Percentiles rank a stretch among this genome's conserved stretches.
Evolutionary conservation across 2,888 invertebrate genomes (phyloP).

Genomic region (Psylliodes chrysocephalus): DNA sequence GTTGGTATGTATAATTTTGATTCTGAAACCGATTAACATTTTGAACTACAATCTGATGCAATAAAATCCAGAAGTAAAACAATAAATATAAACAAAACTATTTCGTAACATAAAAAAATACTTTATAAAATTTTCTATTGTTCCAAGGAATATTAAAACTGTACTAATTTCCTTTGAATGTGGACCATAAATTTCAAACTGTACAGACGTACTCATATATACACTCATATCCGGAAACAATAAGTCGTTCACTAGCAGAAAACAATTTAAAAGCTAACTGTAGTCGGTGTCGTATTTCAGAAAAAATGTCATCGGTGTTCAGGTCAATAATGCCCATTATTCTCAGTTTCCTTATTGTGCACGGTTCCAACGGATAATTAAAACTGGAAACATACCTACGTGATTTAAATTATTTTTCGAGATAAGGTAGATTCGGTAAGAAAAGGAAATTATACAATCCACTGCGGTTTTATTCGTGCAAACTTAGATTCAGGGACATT

Average conservation of each 20-base stretch:
- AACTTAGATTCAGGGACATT: conserved; percentile 2
- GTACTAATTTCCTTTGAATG: conserved; percentile 17
- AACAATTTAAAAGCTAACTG: conserved; percentile 44
- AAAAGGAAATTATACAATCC: neutral
- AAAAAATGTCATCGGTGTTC: conserved; percentile 37
- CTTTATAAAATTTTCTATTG: conserved; percentile 14
- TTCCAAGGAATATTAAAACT: conserved; percentile 6
- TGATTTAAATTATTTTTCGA: conserved; percentile 9
- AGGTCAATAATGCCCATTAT: conserved; percentile 33
- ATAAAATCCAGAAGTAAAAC: neutral
- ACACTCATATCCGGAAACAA: conserved; percentile 28
- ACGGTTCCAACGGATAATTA: conserved; percentile 30
- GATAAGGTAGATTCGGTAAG: neutral
- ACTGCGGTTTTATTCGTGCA: neutral
- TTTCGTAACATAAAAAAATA: neutral
- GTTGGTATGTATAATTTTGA: too few relatives aligned
- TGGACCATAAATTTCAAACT: conserved; percentile 14
- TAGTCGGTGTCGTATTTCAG: conserved; percentile 43
- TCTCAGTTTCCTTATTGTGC: conserved; percentile 40
- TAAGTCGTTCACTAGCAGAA: conserved; percentile 44
- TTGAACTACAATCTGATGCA: too few relatives aligned
- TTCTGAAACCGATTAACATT: too few relatives aligned
- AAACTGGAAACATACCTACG: conserved; percentile 11
- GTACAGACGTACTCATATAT: conserved; percentile 2
- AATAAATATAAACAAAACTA: neutral